phyloP scores from a whole-genome alignment of 1,140 invertebrate species.

The Aradophagus sp. region DNA sequence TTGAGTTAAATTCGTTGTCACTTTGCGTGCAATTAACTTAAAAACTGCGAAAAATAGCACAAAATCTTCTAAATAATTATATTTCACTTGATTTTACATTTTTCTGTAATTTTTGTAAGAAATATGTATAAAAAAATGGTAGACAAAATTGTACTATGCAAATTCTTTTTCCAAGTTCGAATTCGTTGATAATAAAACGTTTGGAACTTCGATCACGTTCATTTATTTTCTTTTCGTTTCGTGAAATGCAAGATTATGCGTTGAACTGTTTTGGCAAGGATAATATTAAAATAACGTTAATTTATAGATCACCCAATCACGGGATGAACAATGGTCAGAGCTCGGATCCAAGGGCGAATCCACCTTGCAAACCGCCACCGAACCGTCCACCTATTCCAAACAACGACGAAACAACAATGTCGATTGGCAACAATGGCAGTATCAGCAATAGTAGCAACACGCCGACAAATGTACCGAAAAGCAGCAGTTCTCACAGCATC shows the following conservation, averaged over 20 bases:
- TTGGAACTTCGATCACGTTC: too few relatives aligned
- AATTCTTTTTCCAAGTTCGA: too few relatives aligned
- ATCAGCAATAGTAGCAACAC: slow-evolving; percentile 57
- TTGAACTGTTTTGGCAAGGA: not conserved
- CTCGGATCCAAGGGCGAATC: slow-evolving; percentile 60
- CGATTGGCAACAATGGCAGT: slow-evolving; percentile 47
- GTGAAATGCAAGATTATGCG: too few relatives aligned
- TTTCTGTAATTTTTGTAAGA: too few relatives aligned
- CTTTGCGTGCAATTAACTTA: too few relatives aligned
- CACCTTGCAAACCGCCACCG: slow-evolving; percentile 63
- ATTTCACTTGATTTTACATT: too few relatives aligned
- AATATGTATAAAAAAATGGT: too few relatives aligned
- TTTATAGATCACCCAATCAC: slow-evolving; percentile 60
- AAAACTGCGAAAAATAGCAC: too few relatives aligned
- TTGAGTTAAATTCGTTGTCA: too few relatives aligned
- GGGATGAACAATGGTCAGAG: slow-evolving; percentile 62
- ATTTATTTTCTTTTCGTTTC: not conserved
- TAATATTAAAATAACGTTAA: slow-evolving; percentile 8
- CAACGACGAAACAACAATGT: slow-evolving; percentile 59
- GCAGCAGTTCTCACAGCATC: slow-evolving; percentile 64
- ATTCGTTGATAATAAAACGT: too few relatives aligned
- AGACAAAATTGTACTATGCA: too few relatives aligned
- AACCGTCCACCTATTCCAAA: slow-evolving; percentile 63
- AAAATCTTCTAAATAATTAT: too few relatives aligned
- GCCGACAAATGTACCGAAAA: slow-evolving; percentile 65